phyloP scores from a whole-genome alignment of 2,797 vertebrate genomes.

The Micromesistius poutassou region DNA sequence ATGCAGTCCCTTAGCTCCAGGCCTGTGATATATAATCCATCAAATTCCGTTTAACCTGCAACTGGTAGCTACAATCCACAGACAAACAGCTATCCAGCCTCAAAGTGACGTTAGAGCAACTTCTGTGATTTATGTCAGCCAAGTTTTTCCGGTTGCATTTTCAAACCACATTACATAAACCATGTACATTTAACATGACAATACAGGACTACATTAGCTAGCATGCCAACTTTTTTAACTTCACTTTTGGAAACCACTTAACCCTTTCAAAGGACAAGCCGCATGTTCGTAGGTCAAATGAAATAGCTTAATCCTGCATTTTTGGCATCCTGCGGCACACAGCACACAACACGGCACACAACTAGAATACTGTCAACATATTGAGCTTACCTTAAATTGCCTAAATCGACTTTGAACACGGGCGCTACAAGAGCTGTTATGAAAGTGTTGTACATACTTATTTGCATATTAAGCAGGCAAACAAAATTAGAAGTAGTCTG shows the following conservation, averaged over 20 bases:
- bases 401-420: not conserved
- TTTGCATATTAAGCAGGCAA: not conserved
- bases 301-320: not conserved
- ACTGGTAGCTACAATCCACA: constrained; percentile 46
- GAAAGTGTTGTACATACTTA: not conserved
- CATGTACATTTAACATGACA: not conserved
- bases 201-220: not conserved
- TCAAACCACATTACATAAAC: constrained; percentile 27
- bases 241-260: constrained; percentile 16
- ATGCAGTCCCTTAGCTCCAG: constrained; percentile 40
- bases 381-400: not conserved
- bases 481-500: not conserved
- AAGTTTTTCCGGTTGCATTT: constrained; percentile 18
- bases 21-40: constrained; percentile 62
- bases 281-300: not conserved
- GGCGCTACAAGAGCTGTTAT: not conserved
- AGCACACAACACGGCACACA: not conserved
- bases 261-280: not conserved
- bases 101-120: constrained; percentile 33
- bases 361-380: not conserved
- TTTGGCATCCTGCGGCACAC: not conserved
- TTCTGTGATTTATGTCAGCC: constrained; percentile 42
- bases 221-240: constrained; percentile 24
- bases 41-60: constrained; percentile 55
- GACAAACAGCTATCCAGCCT: constrained; percentile 34